Evolutionary conservation across 2,113 vertebrate species (phyloP), one percentile per base, ranked within the genome.

Genomic region (Boulengeromyrus knoepffleri): DNA sequence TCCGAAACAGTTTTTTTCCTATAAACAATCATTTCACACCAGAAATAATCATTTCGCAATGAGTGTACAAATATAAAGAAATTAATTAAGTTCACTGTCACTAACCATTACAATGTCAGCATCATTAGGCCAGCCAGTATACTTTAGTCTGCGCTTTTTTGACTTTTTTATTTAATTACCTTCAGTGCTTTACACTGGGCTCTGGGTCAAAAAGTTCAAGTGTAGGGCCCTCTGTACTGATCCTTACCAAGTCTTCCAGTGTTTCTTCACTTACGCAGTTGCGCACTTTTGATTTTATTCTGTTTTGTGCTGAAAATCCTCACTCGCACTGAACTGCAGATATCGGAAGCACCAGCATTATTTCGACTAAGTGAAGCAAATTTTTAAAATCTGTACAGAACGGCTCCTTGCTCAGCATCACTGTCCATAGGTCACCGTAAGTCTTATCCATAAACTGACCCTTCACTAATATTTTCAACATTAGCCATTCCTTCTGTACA

Each of bases 281-380:
- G 49, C 12, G 0, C 13, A 50, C 49, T 13, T 47, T 80, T 58
- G 77, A 89, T 47, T 50, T 50, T 31, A 89, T 85, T 36, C 80
- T 13, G 39, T 89, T 89, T 19, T 89, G 74, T 27, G 89, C 80
- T 42, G 77, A 89, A 31, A 89, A 89, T 89, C 89, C 74, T 47
- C 49, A 1, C 31, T 84, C 77, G 15, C 46, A 58, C 21, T 74
- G 66, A 74, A 66, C 58, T 31, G 70, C 49, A 77, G 70, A 89
- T 89, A 83, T 52, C 0, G 31, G 88, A 39, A 89, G 88, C 70
- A 83, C 74, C 27, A 85, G 12, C 80, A 85, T 56, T 49, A 89
- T 89, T 58, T 89, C 31, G 12, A 58, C 39, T 21, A 62, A 58
- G 46, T 83, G 45, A 74, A 52, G 88, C 45, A 84, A 4, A 27